Evolutionary conservation across 2,797 vertebrate genomes (phyloP), one percentile per base, ranked within the genome.

Genomic region (Premnoplex brunnescens): DNA sequence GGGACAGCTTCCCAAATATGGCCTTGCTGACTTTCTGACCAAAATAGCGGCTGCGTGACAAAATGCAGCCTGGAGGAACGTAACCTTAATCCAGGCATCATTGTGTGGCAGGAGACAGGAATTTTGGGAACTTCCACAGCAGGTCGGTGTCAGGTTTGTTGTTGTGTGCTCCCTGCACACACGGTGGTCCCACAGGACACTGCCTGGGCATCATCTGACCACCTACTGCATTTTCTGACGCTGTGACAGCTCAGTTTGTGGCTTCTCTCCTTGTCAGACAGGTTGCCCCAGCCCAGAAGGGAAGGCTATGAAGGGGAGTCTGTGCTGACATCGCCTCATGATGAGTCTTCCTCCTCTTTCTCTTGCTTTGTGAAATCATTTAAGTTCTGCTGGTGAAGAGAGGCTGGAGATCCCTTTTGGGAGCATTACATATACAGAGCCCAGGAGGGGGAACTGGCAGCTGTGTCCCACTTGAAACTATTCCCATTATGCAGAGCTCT

Each of bases 21-120:
- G 97, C 8, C 94, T 81, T 60, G 91, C 78, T 85, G 94, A 84
- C 91, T 92, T 96, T 87, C 93, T 69, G 96, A 95, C 96, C 95
- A 74, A 97, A 97, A 97, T 97, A 97, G 96, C 91, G 80, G 7
- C 94, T 96, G 85, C 94, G 89, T 96, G 97, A 97, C 96, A 97
- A 96, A 97, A 97, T 97, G 95, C 96, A 96, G 92, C 51, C 2
- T 6, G 0, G 63, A 84, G 93, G 92, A 96, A 94, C 46, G 94
- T 95, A 96, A 97, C 95, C 91, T 91, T 96, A 96, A 96, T 97
- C 93, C 96, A 64, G 93, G 83, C 91, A 83, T 82, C 95, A 95
- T 97, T 97, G 97, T 97, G 89, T 89, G 59, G 89, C 81, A 51
- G 52, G 85, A 39, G 93, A 26, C 37, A 79, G 92, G 89, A 89